A percentile compares a stretch with the other conserved stretches of the same genome.
Evolutionary conservation across 2,113 vertebrate species (phyloP).

Genomic region (Thunnus thynnus): DNA sequence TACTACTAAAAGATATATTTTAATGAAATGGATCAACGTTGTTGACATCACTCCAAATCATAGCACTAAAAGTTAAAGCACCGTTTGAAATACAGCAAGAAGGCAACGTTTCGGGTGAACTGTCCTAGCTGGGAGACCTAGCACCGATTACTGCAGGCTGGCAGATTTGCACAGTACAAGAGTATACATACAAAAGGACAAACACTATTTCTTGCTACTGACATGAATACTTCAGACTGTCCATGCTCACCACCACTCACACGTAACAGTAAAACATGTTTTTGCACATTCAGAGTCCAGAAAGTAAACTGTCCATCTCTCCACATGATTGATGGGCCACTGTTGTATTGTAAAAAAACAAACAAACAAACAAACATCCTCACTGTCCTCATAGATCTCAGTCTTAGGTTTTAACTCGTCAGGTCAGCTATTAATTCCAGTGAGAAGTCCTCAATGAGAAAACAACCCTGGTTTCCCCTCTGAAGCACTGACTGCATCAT

Average conservation of each 20-base stretch:
- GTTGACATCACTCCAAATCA: constrained; percentile 34
- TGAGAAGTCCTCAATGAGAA: constrained; percentile 14
- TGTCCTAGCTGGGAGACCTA: constrained; percentile 46
- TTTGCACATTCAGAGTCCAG: constrained; percentile 75
- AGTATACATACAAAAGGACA: constrained; percentile 42
- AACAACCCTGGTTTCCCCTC: background rate
- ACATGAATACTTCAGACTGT: constrained; percentile 26
- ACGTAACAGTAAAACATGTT: constrained; percentile 36
- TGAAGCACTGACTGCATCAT: constrained; percentile 73
- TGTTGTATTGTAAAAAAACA: constrained; percentile 8
- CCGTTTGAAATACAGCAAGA: constrained; percentile 70
- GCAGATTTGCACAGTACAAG: constrained; percentile 45
- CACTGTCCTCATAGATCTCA: constrained; percentile 22
- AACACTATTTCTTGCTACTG: constrained; percentile 28
- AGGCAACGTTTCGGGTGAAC: constrained; percentile 66
- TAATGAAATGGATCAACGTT: constrained; percentile 41
- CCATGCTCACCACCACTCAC: constrained; percentile 24
- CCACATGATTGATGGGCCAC: constrained; percentile 26
- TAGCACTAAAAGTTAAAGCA: constrained; percentile 76
- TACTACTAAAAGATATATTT: constrained; percentile 50
- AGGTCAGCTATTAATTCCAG: constrained; percentile 33
- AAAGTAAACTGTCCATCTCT: constrained; percentile 55
- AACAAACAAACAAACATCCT: background rate
- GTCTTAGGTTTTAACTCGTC: constrained; percentile 9
- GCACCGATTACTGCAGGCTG: constrained; percentile 52